Base-by-base conservation (phyloP, 2,888 invertebrate species). In the Leptothorax acervorum region DNA sequence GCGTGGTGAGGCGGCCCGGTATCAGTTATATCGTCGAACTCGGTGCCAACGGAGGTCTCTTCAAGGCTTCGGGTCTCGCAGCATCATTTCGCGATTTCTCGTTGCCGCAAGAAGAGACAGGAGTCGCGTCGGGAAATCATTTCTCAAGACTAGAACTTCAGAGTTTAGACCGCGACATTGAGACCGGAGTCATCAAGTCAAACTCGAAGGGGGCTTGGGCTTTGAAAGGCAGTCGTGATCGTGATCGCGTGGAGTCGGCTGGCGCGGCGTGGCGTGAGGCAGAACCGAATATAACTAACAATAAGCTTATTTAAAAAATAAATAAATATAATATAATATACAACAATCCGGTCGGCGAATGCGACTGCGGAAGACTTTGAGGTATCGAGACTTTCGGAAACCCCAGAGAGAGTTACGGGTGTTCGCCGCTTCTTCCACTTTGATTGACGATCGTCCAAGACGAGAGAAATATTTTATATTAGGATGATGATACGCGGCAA, bases 1-100 rank as follows among this genome's bases (percentile, higher is more conserved):
- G 91, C 92, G 90, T 92, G 91, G 91, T 89, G 87, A 91, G 89
- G 89, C 89, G 74, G 87, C 86, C 90, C 90, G 90, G 89, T 90
- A 92, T 88, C 92, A 93, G 93, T 93, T 90, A 89, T 91, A 91
- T 91, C 91, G 92, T 89, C 88, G 88, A 90, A 87, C 92, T 91
- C 91, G 92, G 92, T 92, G 91, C 91, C 90, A 91, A 75, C 92
- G 90, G 91, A 91, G 86, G 87, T 90, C 90, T 82, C 82, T 82
- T 79, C 57, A 23, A 35, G n/a, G 28, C 55, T 65, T 18, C 9
- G 15, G 57, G 0, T 31, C 55, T 48, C 39, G n/a, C 12, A 55
- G 55, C 42, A 55, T 78, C 42, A 12, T 55, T 66, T 42, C 28
- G 28, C 63, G 63, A 39, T 63, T 23, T 39, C 18, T 45, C n/a